Base-by-base conservation (phyloP, 1,140 invertebrate species). In the Anoplolepis gracilipes region DNA sequence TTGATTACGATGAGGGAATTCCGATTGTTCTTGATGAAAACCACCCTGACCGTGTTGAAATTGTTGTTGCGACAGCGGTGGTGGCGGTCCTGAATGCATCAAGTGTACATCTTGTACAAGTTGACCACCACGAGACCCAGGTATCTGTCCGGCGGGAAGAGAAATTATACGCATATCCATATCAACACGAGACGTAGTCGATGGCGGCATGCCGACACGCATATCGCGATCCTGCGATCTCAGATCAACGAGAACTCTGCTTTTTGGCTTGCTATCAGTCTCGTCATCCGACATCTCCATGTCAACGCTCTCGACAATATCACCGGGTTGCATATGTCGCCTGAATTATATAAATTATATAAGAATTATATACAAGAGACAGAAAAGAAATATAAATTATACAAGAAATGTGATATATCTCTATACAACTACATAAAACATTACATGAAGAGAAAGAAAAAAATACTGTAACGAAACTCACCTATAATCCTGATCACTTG, bases 271-370 rank as follows among this genome's bases (percentile, higher is more conserved):
- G 70, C 87, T 90, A 61, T 94, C 94, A 0, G 84, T 92, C 30
- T 97, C 97, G n/a, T 97, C 97, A 85, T 97, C 97, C 28, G 96
- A 97, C 95, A 97, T 96, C 70, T 97, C 97, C 97, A 97, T 97
- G 82, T 97, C 97, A 46, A 97, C 95, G 87, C 95, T 96, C 89
- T 96, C 96, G 8, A 96, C 96, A 92, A 96, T 97, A 87, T 96
- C 96, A 78, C 94, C 93, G 73, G 91, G 94, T 91, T 95, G 95
- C 91, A 88, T 91, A 88, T 93, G 94, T 94, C 91, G 93, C 86
- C 92, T 96, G 59, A 79, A 84, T 90, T 79, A 84, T 84, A 87
- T 33, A 61, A 53, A 61, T 84, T 39, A 33, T 70, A 67, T 46
- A 86, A 88, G 57, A 25, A 86, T 42, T 79, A 57, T 33, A 28